Base-by-base conservation (phyloP, 2,888 invertebrate species). In the Cantharis lateralis region DNA sequence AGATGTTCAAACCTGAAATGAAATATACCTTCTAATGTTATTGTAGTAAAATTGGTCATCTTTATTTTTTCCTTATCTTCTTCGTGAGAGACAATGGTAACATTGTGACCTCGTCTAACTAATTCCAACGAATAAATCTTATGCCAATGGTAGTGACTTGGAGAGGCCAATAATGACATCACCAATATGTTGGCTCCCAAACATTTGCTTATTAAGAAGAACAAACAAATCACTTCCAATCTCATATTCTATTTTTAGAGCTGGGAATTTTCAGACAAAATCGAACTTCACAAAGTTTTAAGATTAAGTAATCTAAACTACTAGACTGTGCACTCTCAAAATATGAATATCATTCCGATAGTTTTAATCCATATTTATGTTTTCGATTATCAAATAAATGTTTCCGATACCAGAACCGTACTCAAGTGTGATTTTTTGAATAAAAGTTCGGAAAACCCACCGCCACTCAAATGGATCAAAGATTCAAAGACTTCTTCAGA, bases 121-220 rank as follows among this genome's bases (percentile, higher is more conserved):
- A 80, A 72, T 63, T 71, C 75, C 24, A 71, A 28, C 0, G 76
- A 70, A 7, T 79, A 68, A 0, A 70, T 69, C 16, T 72, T 71
- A 26, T 77, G 70, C 79, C 79, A 80, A n/a, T 79, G 26, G 64
- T 75, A 32, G 68, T 80, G 80, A 68, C 80, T 80, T 2, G 77
- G 76, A 2, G 80, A 77, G 7, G 73, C n/a, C 10, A 74, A 24
- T 13, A 72, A 10, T 2, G 79, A 66, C 16, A 80, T 48, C 15
- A 70, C 64, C 15, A 80, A 71, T 32, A 80, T 78, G 66, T 80
- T 78, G 10, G 73, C 76, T 7, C 64, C 64, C 48, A 48, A n/a
- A n/a, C n/a, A 48, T n/a, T 48, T 48, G 9, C 0, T 48, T 48
- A 48, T 48, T n/a, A 48, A 48, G 7, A n/a, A 48, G 2, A 48